Conservation (phyloP, 1,140 invertebrate genomes). For the Ganaspis sp. region DNA sequence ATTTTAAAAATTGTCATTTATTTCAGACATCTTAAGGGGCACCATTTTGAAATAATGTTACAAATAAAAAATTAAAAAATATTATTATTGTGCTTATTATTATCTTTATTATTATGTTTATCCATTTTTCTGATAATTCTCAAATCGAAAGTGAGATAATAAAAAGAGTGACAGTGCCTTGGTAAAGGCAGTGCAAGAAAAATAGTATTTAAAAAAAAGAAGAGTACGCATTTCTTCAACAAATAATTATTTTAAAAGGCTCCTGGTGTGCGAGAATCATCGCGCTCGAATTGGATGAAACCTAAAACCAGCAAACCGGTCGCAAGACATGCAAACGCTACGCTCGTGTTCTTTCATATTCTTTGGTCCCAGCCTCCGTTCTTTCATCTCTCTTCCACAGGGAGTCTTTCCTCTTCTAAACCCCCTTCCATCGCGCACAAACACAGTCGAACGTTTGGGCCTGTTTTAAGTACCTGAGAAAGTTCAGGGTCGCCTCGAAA, state of each 20-base stretch:
- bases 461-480: conserved; percentile 32
- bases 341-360: neutral
- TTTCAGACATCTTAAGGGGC: no score
- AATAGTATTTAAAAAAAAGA: conserved; percentile 30
- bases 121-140: no score
- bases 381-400: conserved; percentile 35
- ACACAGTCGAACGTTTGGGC: conserved; percentile 38
- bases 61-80: no score
- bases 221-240: conserved; percentile 3
- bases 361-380: conserved; percentile 34
- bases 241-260: conserved; percentile 19
- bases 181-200: neutral
- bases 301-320: conserved; percentile 29
- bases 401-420: conserved; percentile 46
- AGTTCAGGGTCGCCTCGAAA: conserved; percentile 19
- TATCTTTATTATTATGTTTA: no score
- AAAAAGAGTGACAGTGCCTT: no score
- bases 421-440: conserved; percentile 42
- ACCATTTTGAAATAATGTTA: no score
- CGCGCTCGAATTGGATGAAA: conserved; percentile 17
- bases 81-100: no score
- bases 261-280: conserved; percentile 21
- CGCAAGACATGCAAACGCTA: conserved; percentile 25
- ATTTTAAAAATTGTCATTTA: no score
- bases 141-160: no score